Evolutionary conservation across 2,888 invertebrate genomes (phyloP), one percentile per base, ranked within the genome.

Genomic region (Altica lythri): DNA sequence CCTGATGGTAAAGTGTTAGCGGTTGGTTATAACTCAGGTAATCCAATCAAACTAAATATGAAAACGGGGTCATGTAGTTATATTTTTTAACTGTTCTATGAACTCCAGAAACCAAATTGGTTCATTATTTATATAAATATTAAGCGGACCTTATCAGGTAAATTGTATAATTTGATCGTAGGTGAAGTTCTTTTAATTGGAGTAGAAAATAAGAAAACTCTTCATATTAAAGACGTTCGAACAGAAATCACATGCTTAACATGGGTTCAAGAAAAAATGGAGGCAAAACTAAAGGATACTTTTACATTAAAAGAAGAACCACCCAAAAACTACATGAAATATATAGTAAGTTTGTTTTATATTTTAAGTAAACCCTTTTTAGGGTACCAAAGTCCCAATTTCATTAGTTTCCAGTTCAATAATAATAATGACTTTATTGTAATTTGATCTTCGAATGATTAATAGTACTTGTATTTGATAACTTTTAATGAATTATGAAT

Each of bases 1-100:
- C 93, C 95, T 4, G 96, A 97, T 81, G 95, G 96, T 63, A 94
- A 94, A 78, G 86, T 95, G 67, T 75, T 90, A 59, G 89, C 89
- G 35, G 75, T 83, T 69, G 90, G 82, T 2, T 89, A 89, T 64
- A 85, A 82, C 72, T 83, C 81, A 72, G 91, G 90, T 48, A 6
- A 40, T 2, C 2, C 2, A 29, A 22, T 2, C 18, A 18, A 49
- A 9, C 8, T 5, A 3, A 48, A 8, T 6, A n/a, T n/a, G n/a
- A n/a, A n/a, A n/a, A n/a, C n/a, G n/a, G n/a, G n/a, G n/a, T n/a
- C n/a, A n/a, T n/a, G n/a, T n/a, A n/a, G n/a, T n/a, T n/a, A n/a
- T n/a, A n/a, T n/a, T n/a, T n/a, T n/a, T n/a, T n/a, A n/a, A n/a
- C n/a, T n/a, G n/a, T n/a, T n/a, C n/a, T n/a, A n/a, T n/a, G n/a